phyloP scores from a whole-genome alignment of 2,888 invertebrate genomes.

The Drosophila monieri region DNA sequence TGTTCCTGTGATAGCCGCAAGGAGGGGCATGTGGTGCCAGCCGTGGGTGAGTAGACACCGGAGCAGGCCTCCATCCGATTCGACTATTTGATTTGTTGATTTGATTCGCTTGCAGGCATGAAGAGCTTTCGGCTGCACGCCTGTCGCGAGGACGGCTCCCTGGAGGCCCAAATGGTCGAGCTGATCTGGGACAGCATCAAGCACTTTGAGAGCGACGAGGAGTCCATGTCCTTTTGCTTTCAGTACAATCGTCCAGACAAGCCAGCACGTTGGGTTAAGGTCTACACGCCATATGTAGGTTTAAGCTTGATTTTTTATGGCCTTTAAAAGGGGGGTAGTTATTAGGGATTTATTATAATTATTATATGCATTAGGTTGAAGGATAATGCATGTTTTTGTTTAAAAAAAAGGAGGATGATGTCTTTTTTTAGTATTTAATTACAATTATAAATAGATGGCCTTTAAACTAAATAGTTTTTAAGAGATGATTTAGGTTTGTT shows the following conservation, averaged over 20 bases:
- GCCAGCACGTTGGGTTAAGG: slow-evolving; percentile 92
- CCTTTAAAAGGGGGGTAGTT: too few relatives aligned
- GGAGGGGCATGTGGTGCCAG: slow-evolving; percentile 92
- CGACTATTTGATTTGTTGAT: background rate
- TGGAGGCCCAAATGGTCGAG: slow-evolving; percentile 91
- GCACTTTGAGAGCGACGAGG: slow-evolving; percentile 95
- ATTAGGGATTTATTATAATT: too few relatives aligned
- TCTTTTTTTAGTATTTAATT: too few relatives aligned
- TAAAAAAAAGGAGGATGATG: too few relatives aligned
- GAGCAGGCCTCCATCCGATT: background rate
- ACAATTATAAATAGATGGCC: too few relatives aligned
- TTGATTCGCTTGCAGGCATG: slow-evolving; percentile 84
- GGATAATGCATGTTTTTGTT: too few relatives aligned
- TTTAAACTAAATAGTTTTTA: too few relatives aligned
- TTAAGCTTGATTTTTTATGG: background rate
- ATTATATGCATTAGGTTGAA: too few relatives aligned
- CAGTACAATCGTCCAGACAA: slow-evolving; percentile 92
- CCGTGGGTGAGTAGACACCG: slow-evolving; percentile 86
- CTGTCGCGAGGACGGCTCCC: slow-evolving; percentile 91
- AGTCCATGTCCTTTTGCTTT: slow-evolving; percentile 95
- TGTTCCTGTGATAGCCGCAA: slow-evolving; percentile 95
- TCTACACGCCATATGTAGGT: slow-evolving; percentile 95
- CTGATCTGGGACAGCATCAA: slow-evolving; percentile 93
- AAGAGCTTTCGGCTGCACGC: slow-evolving; percentile 90
- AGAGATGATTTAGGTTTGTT: too few relatives aligned